Conservation (phyloP, 2,888 invertebrate species). For the Habroteleia sp. region DNA sequence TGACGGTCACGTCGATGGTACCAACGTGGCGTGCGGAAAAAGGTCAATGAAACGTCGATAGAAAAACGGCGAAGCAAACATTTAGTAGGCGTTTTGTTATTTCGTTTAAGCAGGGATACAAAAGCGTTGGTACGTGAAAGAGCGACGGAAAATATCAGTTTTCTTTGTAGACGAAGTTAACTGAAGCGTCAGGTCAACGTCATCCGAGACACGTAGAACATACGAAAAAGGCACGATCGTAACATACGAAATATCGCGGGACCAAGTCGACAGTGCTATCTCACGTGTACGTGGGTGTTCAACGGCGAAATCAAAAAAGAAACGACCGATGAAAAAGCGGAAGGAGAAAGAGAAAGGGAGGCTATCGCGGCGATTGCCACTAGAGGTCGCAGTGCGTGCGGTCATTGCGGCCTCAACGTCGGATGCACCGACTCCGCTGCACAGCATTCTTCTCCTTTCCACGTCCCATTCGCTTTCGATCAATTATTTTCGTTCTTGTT, state of each 20-base stretch:
- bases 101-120: conserved; percentile 11
- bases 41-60: too few species aligned
- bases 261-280: conserved; percentile 49
- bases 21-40: too few species aligned
- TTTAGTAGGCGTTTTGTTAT: conserved; percentile 30
- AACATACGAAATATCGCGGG: conserved; percentile 55
- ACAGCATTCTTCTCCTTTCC: not conserved
- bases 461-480: not conserved
- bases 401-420: conserved; percentile 5
- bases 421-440: conserved; percentile 13
- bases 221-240: conserved; percentile 45
- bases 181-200: conserved; percentile 49
- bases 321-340: conserved; percentile 34
- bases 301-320: conserved; percentile 51
- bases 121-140: conserved; percentile 23
- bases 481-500: not conserved
- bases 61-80: conserved; percentile 9
- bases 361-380: conserved; percentile 15
- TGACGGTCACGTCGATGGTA: conserved; percentile 9
- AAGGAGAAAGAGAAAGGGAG: conserved; percentile 51
- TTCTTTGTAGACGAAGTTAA: conserved; percentile 40
- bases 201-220: conserved; percentile 47
- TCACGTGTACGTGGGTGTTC: conserved; percentile 55
- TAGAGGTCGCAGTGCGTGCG: conserved; percentile 34
- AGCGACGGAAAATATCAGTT: conserved; percentile 46